Evolutionary conservation across 92 coral and sea anemone genomes (phyloP).

Genomic region (Porites cylindrica): DNA sequence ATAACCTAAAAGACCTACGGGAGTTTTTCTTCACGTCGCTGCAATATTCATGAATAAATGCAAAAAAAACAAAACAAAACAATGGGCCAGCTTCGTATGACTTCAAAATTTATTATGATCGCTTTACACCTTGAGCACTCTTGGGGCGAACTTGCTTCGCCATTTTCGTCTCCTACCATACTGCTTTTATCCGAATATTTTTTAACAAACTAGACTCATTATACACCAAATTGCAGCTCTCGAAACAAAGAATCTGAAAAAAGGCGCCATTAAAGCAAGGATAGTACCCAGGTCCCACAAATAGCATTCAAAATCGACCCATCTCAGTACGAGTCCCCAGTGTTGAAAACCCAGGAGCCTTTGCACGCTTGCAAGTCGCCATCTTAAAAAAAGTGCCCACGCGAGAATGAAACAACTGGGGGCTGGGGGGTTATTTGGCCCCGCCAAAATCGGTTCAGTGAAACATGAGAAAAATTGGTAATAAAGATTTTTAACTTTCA

Average conservation of each 20-base stretch:
- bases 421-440: constrained; percentile 15
- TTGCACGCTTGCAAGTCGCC: not conserved
- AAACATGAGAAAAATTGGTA: no score
- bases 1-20: constrained; percentile 14
- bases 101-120: not conserved
- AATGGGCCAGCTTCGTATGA: constrained; percentile 1
- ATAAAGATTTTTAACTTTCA: no score
- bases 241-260: not conserved
- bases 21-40: not conserved
- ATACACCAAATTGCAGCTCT: not conserved
- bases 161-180: not conserved
- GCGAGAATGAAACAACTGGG: not conserved
- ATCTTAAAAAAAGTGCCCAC: constrained; percentile 12
- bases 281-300: not conserved
- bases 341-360: not conserved
- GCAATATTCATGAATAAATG: not conserved
- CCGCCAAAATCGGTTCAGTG: not conserved
- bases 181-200: not conserved
- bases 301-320: not conserved
- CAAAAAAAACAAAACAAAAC: not conserved
- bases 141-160: not conserved
- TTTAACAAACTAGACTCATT: not conserved
- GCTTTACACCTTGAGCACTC: constrained; percentile 6
- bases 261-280: not conserved
- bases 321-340: not conserved